Base-by-base conservation (phyloP, 2,888 invertebrate genomes). In the Aspidapion aeneum region DNA sequence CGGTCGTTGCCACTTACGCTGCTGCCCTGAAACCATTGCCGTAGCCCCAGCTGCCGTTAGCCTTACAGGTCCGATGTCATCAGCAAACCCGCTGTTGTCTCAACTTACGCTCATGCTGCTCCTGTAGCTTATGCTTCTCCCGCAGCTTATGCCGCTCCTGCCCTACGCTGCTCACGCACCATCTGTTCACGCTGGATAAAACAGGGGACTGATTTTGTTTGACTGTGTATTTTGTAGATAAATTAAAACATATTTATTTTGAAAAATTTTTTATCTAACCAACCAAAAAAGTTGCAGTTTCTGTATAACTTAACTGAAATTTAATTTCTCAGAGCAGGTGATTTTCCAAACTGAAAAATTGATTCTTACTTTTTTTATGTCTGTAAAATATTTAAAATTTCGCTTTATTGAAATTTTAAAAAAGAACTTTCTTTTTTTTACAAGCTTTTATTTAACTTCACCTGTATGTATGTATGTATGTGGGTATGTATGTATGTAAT, bases 41-140 rank as follows among this genome's bases (percentile, higher is more conserved):
- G 65, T 65, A 51, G 58, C 67, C 17, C 63, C 65, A 55, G 60
- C 63, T 9, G 61, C 63, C 48, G 67, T 65, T 9, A 72, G 71
- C 61, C 66, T 17, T 71, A 69, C 69, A 68, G 69, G 60, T 64
- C 59, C 7, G 71, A 70, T 35, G 55, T 70, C n/a, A 61, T 67
- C 61, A 68, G 68, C 62, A 57, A 63, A 56, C 70, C 70, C 22
- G 57, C 64, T 1, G 60, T 70, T 12, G 67, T 68, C 35, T 63
- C 70, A 71, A 1, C 68, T 74, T 7, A 70, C 74, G 1, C 73
- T 73, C 61, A 76, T 58, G 72, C 76, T 9, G 76, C 78, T 1
- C 72, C 82, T 59, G 75, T 80, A 78, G 64, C 56, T 18, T 35
- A 35, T 35, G 3, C 35, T 12, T 76, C 78, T 1, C 72, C 82